Conservation (phyloP, 2,797 vertebrate genomes). For the Pampus argenteus region DNA sequence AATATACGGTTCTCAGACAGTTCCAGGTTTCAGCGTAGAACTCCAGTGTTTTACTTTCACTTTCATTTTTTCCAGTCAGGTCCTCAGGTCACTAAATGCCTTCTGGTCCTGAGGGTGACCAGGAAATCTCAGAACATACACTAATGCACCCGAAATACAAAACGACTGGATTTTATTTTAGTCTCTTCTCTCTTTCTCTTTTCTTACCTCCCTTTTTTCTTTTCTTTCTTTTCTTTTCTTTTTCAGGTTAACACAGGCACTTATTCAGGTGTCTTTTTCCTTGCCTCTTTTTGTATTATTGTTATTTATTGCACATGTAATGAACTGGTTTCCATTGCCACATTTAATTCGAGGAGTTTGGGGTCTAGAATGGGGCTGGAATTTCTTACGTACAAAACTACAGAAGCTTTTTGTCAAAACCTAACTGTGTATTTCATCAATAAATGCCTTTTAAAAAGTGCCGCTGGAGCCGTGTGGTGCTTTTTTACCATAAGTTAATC, state of each 20-base stretch:
- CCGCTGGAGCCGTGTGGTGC: not conserved
- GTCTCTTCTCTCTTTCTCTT: slow-evolving; percentile 48
- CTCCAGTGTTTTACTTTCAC: slow-evolving; percentile 44
- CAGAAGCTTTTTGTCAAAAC: slow-evolving; percentile 85
- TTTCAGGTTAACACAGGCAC: slow-evolving; percentile 72
- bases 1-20: slow-evolving; percentile 84
- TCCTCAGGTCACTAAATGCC: slow-evolving; percentile 86
- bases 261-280: slow-evolving; percentile 74
- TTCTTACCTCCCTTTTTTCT: slow-evolving; percentile 29
- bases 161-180: slow-evolving; percentile 73
- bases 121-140: slow-evolving; percentile 83
- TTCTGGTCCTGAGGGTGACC: slow-evolving; percentile 80
- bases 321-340: slow-evolving; percentile 82
- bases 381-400: slow-evolving; percentile 84
- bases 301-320: slow-evolving; percentile 88
- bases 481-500: not conserved
- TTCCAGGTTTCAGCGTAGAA: slow-evolving; percentile 72
- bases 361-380: slow-evolving; percentile 72
- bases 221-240: slow-evolving; percentile 27
- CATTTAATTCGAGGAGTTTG: slow-evolving; percentile 74
- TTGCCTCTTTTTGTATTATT: slow-evolving; percentile 79
- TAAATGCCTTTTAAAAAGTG: slow-evolving; percentile 88
- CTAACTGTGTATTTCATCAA: slow-evolving; percentile 90
- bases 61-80: slow-evolving; percentile 69
- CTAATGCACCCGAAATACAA: slow-evolving; percentile 77